Base-by-base conservation (phyloP, 1,140 invertebrate genomes). In the Diuraphis noxia region DNA sequence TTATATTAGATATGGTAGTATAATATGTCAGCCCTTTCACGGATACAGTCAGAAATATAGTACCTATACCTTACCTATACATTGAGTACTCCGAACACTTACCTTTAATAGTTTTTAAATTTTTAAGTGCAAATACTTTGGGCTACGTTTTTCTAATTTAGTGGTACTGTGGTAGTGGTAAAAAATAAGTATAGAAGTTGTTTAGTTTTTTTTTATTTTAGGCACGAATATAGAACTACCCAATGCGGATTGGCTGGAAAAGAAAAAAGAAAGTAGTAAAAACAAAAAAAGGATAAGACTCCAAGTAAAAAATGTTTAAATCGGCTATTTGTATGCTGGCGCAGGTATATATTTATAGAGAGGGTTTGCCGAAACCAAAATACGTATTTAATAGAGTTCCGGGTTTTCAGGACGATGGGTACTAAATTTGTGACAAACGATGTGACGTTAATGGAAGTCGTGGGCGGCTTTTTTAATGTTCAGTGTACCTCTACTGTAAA, bases 391-490 rank as follows among this genome's bases (percentile, higher is more conserved):
- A 91, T 91, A 82, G 89, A 81, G 89, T 91, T 91, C 89, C 36
- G 88, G 43, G 43, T 91, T 91, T 91, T 91, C 77, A 34, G 89
- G 77, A 13, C 77, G 77, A 91, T 91, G 43, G 77, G 89, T 79
- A 91, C 89, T 91, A 91, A 91, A 91, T 79, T 81, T 91, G 89
- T 91, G 89, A 91, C 89, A 91, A 91, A 91, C 89, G 77, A 91
- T 79, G 72, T 82, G 89, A 91, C 89, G 89, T 81, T 91, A 91
- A 91, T 91, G 89, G 89, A 91, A 91, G 89, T 91, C 89, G 89
- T 91, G 72, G 89, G 89, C 89, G 89, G 89, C 43, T 91, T 91
- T 91, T 90, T 91, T 91, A 81, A 91, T 81, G 77, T 25, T 30
- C 10, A 36, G 13, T 38, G 72, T 79, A 79, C 43, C 34, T 91